phyloP scores from a whole-genome alignment of 2,888 invertebrate species.

The Pammene aurita region DNA sequence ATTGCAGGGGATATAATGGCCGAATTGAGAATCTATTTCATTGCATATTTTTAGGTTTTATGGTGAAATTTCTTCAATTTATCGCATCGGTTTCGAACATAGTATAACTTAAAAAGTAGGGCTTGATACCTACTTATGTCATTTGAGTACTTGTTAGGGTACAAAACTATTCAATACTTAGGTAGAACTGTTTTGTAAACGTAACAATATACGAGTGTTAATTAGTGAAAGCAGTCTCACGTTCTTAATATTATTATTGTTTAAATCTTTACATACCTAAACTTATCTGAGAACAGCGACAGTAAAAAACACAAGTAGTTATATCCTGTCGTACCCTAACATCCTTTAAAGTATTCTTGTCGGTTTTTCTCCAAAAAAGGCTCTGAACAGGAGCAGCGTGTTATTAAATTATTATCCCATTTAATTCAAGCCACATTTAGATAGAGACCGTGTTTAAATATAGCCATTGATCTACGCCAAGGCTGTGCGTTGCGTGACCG shows the following conservation, averaged over 20 bases:
- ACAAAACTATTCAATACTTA: no score
- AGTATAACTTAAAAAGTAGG: neutral
- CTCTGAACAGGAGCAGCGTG: no score
- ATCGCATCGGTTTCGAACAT: neutral
- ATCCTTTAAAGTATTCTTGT: no score
- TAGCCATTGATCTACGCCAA: conserved; percentile 38
- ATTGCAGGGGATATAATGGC: conserved; percentile 25
- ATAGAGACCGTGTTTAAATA: conserved; percentile 8
- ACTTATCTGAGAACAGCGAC: no score
- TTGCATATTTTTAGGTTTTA: conserved; percentile 20
- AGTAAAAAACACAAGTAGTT: no score
- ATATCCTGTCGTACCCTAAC: no score
- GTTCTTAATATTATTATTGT: no score
- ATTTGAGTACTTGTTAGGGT: neutral
- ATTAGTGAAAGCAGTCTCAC: no score
- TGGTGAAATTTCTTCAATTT: conserved; percentile 3
- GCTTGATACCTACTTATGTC: neutral
- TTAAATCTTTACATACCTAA: no score
- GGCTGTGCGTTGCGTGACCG: conserved; percentile 40
- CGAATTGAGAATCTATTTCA: conserved; percentile 33
- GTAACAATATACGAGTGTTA: no score
- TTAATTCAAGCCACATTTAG: conserved; percentile 17
- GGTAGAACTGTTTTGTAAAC: no score
- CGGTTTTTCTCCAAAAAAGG: no score
- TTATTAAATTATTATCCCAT: neutral